A percentile compares a stretch with the other conserved stretches of the same genome.
Conservation (phyloP, 2,888 invertebrate genomes). For the Tinea semifulvella region DNA sequence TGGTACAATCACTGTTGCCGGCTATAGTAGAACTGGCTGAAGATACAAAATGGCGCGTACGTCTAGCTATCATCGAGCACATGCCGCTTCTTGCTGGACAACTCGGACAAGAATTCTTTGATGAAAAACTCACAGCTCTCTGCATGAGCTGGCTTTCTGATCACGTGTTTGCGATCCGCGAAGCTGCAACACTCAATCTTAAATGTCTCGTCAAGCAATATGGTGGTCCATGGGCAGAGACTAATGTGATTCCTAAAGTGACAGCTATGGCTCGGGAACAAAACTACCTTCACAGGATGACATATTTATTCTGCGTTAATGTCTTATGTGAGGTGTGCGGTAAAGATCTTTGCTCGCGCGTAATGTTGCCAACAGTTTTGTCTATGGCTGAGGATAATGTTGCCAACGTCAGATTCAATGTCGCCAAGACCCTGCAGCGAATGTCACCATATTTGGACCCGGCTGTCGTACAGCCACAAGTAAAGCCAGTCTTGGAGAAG, state of each 20-base stretch:
- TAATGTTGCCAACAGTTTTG: constrained; percentile 94
- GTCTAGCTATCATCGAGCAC: constrained; percentile 94
- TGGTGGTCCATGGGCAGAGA: constrained; percentile 97
- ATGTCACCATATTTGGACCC: constrained; percentile 92
- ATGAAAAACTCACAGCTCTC: constrained; percentile 94
- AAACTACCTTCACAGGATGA: constrained; percentile 98
- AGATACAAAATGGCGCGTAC: constrained; percentile 98
- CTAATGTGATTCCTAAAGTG: constrained; percentile 96
- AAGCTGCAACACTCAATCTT: constrained; percentile 96
- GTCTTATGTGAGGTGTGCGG: constrained; percentile 82
- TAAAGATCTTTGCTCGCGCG: constrained; percentile 90
- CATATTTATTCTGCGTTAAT: constrained; percentile 96
- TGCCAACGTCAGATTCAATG: constrained; percentile 98
- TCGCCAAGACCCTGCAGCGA: constrained; percentile 96
- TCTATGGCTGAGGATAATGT: constrained; percentile 96
- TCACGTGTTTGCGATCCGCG: constrained; percentile 98
- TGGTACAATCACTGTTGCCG: constrained; percentile 92
- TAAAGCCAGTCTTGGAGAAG: constrained; percentile 95
- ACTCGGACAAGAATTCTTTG: constrained; percentile 96
- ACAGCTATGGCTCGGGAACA: constrained; percentile 94
- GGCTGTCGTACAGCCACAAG: constrained; percentile 87
- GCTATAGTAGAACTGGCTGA: constrained; percentile 99
- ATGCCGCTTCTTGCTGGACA: constrained; percentile 99
- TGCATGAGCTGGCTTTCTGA: constrained; percentile 99
- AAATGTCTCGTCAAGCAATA: constrained; percentile 98